Conservation (phyloP, 2,888 invertebrate genomes). For the Acutogordius australiensis region DNA sequence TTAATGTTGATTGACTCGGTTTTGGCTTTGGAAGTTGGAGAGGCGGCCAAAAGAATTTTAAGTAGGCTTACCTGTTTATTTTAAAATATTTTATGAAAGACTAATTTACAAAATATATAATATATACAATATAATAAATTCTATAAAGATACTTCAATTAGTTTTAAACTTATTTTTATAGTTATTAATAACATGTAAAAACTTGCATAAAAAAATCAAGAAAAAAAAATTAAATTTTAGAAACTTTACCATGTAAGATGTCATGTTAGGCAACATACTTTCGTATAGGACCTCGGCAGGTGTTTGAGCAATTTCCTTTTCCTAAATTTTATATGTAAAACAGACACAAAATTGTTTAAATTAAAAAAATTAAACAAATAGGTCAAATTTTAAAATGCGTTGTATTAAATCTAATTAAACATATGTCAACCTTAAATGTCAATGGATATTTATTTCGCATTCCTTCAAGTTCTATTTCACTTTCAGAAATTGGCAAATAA, state of each 20-base stretch:
- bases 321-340: constrained; percentile 27
- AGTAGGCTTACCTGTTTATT: constrained; percentile 29
- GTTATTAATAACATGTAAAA: too few species aligned
- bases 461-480: constrained; percentile 43
- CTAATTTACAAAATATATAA: too few species aligned
- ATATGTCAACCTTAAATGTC: not conserved
- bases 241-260: constrained; percentile 62
- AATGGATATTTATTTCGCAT: constrained; percentile 27
- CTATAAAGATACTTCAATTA: too few species aligned
- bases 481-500: constrained; percentile 65
- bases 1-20: constrained; percentile 90
- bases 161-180: too few species aligned
- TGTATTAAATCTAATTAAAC: too few species aligned
- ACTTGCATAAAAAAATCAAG: too few species aligned
- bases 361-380: too few species aligned
- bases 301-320: constrained; percentile 45
- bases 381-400: too few species aligned
- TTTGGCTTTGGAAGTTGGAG: constrained; percentile 78
- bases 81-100: constrained; percentile 6
- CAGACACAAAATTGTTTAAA: too few species aligned
- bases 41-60: constrained; percentile 79
- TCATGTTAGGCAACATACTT: constrained; percentile 72
- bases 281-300: constrained; percentile 63
- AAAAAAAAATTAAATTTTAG: too few species aligned
- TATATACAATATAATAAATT: too few species aligned